These are phyloP conservation scores for Drosophila ochracea DNA, from an alignment of 2,888 invertebrate genomes.

Conservation along the genomic window DNA sequence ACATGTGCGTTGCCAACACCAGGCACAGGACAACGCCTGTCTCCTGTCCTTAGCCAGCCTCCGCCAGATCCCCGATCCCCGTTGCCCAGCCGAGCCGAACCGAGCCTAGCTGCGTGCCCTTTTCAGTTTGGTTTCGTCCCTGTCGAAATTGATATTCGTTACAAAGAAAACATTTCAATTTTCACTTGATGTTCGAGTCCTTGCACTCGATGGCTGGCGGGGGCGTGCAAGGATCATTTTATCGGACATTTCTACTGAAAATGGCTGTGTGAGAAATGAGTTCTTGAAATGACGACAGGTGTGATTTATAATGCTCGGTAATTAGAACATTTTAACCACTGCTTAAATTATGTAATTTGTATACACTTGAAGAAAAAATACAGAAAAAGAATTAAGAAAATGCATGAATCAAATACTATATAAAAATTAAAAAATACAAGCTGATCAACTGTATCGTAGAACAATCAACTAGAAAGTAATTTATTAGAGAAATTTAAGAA, in stretches of 20 bases:
- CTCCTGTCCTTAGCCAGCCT: conserved; percentile 32
- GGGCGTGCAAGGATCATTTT: conserved; percentile 48
- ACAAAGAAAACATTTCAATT: conserved; percentile 76
- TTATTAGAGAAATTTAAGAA: neutral
- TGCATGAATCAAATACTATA: too few relatives aligned
- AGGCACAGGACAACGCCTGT: conserved; percentile 54
- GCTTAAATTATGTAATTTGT: neutral
- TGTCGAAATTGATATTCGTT: conserved; percentile 75
- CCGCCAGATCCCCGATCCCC: conserved; percentile 22
- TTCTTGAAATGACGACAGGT: conserved; percentile 58
- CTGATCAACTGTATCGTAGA: neutral
- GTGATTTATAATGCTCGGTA: conserved; percentile 32
- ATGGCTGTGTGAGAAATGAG: conserved; percentile 29
- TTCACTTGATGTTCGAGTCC: conserved; percentile 64
- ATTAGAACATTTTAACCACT: conserved; percentile 4
- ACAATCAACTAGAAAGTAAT: neutral
- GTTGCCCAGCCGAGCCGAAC: neutral
- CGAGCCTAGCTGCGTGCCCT: conserved; percentile 52
- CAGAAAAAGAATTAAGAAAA: neutral
- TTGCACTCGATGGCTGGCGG: conserved; percentile 27
- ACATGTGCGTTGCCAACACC: conserved; percentile 79
- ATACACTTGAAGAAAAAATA: neutral
- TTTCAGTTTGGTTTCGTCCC: conserved; percentile 38
- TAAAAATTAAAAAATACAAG: neutral
- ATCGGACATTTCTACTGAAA: conserved; percentile 37